Percentiles rank a stretch among this genome's conserved stretches.
These are phyloP conservation scores for Poeciliopsis paucimaculata DNA, from an alignment of 2,797 vertebrate species.

Conservation along the genomic window DNA sequence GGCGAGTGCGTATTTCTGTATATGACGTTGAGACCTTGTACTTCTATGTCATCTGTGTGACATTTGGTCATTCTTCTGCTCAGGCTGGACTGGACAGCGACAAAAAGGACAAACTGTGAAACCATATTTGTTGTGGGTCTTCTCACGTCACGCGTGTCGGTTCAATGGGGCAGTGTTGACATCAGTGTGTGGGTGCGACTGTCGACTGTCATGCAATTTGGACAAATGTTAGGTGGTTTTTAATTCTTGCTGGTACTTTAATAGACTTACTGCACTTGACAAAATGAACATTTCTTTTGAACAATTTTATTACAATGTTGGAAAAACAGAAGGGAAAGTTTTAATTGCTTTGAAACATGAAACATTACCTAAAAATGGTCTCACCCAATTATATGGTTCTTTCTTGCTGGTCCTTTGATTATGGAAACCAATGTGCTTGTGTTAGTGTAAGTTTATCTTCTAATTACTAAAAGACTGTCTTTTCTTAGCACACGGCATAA, in stretches of 20 bases:
- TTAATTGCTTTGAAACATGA: neutral
- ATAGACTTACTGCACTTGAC: neutral
- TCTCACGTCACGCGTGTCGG: slow-evolving; percentile 46
- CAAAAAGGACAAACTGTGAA: slow-evolving; percentile 38
- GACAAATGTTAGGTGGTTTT: slow-evolving; percentile 19
- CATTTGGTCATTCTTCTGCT: slow-evolving; percentile 38
- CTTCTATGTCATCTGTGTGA: slow-evolving; percentile 53
- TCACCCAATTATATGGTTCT: neutral
- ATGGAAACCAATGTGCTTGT: neutral
- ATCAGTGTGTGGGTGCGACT: slow-evolving; percentile 40
- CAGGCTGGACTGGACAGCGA: neutral
- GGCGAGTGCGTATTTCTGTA: slow-evolving; percentile 48
- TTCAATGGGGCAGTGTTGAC: slow-evolving; percentile 17
- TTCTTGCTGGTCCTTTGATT: neutral
- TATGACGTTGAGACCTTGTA: slow-evolving; percentile 38
- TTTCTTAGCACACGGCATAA: slow-evolving; percentile 1
- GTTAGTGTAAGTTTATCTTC: slow-evolving; percentile 2
- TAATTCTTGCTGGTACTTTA: neutral
- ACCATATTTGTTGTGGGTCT: slow-evolving; percentile 23
- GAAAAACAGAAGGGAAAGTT: neutral
- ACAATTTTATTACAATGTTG: neutral
- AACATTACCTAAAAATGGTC: neutral
- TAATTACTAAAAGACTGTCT: slow-evolving; percentile 5
- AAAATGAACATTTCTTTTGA: neutral
- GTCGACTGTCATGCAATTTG: slow-evolving; percentile 7